phyloP scores from a whole-genome alignment of 2,888 invertebrate species.

The Synanthedon andrenaeformis region DNA sequence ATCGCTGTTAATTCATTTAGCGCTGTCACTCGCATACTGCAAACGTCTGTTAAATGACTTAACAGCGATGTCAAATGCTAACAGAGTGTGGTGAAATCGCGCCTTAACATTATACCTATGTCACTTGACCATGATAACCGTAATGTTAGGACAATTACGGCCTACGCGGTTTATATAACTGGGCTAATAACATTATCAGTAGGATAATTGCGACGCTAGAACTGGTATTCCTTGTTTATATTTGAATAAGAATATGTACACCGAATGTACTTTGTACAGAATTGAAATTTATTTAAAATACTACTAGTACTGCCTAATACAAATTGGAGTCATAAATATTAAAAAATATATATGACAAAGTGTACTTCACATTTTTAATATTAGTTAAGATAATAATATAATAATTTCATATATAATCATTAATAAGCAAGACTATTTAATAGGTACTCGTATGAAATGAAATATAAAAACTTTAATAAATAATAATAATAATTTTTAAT shows the following conservation, averaged over 20 bases:
- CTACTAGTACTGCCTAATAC: not conserved
- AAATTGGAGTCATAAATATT: too few relatives aligned
- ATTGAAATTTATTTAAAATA: not conserved
- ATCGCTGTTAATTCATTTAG: too few relatives aligned
- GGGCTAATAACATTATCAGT: not conserved
- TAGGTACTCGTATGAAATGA: too few relatives aligned
- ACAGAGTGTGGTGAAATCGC: too few relatives aligned
- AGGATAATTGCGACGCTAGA: not conserved
- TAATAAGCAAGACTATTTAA: too few relatives aligned
- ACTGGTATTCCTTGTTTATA: not conserved
- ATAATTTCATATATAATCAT: not conserved
- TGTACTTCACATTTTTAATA: too few relatives aligned
- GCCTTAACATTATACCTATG: not conserved
- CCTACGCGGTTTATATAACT: not conserved
- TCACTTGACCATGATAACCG: not conserved
- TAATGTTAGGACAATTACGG: not conserved
- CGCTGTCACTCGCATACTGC: too few relatives aligned
- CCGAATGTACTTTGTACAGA: not conserved
- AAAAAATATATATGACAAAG: too few relatives aligned
- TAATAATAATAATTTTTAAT: too few relatives aligned
- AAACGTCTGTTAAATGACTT: too few relatives aligned
- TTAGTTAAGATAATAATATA: not conserved
- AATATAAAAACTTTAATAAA: too few relatives aligned
- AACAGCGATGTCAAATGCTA: too few relatives aligned
- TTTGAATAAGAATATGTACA: not conserved